Percentiles rank a stretch among this genome's conserved stretches.
Conservation (phyloP, 2,888 invertebrate species). For the Laothoe populi region DNA sequence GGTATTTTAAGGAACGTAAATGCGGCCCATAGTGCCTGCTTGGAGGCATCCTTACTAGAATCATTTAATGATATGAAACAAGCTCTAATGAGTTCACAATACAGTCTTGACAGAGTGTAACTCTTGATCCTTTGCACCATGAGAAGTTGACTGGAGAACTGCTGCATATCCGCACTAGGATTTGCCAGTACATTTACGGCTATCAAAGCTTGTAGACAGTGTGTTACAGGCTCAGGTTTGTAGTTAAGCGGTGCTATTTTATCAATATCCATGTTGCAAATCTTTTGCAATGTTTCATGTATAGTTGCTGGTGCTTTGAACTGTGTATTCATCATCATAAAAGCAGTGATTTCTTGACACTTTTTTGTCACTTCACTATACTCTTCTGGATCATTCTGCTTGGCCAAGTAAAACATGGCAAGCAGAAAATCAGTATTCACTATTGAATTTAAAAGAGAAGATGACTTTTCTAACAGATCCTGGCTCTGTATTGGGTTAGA, state of each 20-base stretch:
- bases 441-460: conserved; percentile 87
- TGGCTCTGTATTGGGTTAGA: conserved; percentile 80
- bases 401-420: conserved; percentile 93
- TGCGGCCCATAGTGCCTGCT: conserved; percentile 96
- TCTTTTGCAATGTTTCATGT: conserved; percentile 85
- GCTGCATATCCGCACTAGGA: conserved; percentile 92
- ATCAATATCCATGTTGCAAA: conserved; percentile 87
- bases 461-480: conserved; percentile 89
- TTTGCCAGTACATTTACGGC: conserved; percentile 93
- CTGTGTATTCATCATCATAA: conserved; percentile 84
- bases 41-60: conserved; percentile 90
- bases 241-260: conserved; percentile 83
- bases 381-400: conserved; percentile 91
- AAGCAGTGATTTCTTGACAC: conserved; percentile 88
- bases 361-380: conserved; percentile 88
- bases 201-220: conserved; percentile 91
- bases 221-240: conserved; percentile 87
- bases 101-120: conserved; percentile 91
- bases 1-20: conserved; percentile 97
- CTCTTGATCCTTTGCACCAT: conserved; percentile 94
- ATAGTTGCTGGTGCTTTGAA: conserved; percentile 84
- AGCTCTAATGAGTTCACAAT: conserved; percentile 95
- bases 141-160: conserved; percentile 91
- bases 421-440: conserved; percentile 90
- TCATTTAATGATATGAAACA: conserved; percentile 96